Conservation (phyloP, 2,797 vertebrate genomes). For the Merluccius polli region DNA sequence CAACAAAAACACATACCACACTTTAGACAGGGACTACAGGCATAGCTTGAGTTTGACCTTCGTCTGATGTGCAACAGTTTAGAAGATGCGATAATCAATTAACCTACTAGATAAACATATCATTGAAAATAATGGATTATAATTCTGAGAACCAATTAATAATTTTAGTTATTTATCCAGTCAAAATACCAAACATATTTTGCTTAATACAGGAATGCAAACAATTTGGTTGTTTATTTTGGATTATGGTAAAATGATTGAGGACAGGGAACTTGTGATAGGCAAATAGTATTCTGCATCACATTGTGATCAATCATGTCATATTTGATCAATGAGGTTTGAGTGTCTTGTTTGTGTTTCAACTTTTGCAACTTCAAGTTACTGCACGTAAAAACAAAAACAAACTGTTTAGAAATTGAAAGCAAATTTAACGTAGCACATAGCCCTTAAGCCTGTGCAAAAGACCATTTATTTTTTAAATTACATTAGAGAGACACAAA, state of each 20-base stretch:
- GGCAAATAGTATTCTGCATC: too few relatives aligned
- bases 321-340: neutral
- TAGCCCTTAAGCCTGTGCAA: slow-evolving; percentile 18
- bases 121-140: neutral
- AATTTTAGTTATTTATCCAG: neutral
- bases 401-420: neutral
- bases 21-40: slow-evolving; percentile 14
- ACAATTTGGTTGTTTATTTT: neutral
- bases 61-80: too few relatives aligned
- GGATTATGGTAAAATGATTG: neutral
- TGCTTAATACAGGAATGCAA: neutral
- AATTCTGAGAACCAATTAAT: neutral
- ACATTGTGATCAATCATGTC: neutral
- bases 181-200: neutral
- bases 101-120: neutral
- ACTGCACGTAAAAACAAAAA: neutral
- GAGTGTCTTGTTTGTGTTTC: neutral
- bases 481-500: slow-evolving; percentile 43
- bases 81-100: neutral
- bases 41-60: neutral
- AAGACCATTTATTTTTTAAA: slow-evolving; percentile 22
- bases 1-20: slow-evolving; percentile 50
- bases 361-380: neutral
- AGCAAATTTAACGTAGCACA: neutral
- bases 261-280: neutral